Evolutionary conservation across 2,888 invertebrate species (phyloP).

Genomic region (Polydrusus tereticollis): DNA sequence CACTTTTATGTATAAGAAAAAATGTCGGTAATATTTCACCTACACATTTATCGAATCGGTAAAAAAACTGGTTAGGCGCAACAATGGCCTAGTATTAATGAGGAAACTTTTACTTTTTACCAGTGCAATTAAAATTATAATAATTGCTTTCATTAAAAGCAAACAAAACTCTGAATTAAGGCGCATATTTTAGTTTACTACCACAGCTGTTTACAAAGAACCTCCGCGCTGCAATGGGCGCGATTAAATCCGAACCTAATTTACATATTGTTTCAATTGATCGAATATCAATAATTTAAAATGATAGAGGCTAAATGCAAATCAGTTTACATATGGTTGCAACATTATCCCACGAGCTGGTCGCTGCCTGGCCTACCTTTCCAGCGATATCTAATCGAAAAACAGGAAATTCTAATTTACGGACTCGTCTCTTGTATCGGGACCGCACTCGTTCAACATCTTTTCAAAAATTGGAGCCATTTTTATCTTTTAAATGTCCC

Average conservation of each 20-base stretch:
- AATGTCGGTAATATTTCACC: background rate
- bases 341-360: constrained; percentile 41
- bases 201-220: constrained; percentile 31
- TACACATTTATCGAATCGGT: background rate
- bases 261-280: constrained; percentile 42
- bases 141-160: background rate
- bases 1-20: background rate
- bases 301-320: constrained; percentile 43
- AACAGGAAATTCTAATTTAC: constrained; percentile 58
- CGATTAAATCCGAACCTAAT: constrained; percentile 30
- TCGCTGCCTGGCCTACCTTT: constrained; percentile 31
- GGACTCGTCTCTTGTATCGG: constrained; percentile 48
- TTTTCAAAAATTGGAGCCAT: constrained; percentile 45
- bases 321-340: constrained; percentile 43
- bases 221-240: constrained; percentile 18
- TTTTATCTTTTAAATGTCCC: constrained; percentile 43
- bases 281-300: constrained; percentile 46
- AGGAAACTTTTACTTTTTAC: constrained; percentile 10
- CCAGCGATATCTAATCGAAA: constrained; percentile 53
- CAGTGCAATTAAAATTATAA: background rate
- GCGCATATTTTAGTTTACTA: background rate
- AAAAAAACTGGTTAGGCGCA: background rate
- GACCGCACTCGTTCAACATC: constrained; percentile 45
- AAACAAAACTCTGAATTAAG: constrained; percentile 5
- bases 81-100: constrained; percentile 4